These are phyloP conservation scores for Teinopalpus imperialis DNA, from an alignment of 2,888 invertebrate species.

Conservation along the genomic window DNA sequence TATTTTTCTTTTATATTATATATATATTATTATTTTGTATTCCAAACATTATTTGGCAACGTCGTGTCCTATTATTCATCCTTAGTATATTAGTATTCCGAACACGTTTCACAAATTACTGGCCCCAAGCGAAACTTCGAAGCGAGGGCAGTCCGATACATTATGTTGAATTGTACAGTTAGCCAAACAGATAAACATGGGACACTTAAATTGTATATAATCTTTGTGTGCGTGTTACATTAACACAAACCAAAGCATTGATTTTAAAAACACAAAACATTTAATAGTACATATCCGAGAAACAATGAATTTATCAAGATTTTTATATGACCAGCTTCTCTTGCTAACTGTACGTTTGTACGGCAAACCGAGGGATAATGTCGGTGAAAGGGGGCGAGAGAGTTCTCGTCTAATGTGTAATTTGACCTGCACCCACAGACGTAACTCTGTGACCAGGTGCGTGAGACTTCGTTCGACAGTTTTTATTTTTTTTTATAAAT, in stretches of 20 bases:
- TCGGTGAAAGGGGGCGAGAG: slow-evolving; percentile 62
- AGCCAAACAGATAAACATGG: no score
- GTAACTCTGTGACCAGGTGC: slow-evolving; percentile 14
- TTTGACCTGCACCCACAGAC: slow-evolving; percentile 22
- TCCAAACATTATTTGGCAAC: no score
- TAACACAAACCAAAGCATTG: no score
- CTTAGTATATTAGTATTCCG: slow-evolving; percentile 21
- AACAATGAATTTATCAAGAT: no score
- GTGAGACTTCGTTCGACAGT: slow-evolving; percentile 1
- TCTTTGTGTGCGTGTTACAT: no score
- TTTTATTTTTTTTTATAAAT: slow-evolving; percentile 8
- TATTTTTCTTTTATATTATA: no score
- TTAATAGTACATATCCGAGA: no score
- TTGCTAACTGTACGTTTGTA: slow-evolving; percentile 27
- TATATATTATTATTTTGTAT: no score
- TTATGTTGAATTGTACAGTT: slow-evolving; percentile 11
- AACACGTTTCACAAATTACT: slow-evolving; percentile 31
- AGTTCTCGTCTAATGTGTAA: slow-evolving; percentile 38
- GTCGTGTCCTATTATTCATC: no score
- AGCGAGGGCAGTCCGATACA: slow-evolving; percentile 5
- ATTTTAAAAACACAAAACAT: no score
- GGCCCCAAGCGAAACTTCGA: slow-evolving; percentile 16
- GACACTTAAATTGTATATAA: no score
- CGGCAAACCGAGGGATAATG: slow-evolving; percentile 41
- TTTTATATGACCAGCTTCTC: no score